Evolutionary conservation across 2,797 vertebrate species (phyloP).

Genomic region (Notoglanidium macrostoma): DNA sequence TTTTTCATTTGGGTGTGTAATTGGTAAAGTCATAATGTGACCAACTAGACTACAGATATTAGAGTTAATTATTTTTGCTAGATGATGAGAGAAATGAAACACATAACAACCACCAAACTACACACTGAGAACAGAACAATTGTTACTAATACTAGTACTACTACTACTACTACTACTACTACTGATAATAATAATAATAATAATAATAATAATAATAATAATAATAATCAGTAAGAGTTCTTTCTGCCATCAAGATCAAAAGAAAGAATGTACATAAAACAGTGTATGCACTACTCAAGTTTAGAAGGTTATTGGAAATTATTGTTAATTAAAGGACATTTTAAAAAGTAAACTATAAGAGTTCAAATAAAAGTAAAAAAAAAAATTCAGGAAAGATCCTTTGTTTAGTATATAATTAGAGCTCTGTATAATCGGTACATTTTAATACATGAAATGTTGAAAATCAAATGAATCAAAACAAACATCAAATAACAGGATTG

Average conservation of each 20-base stretch:
- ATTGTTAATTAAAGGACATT: neutral
- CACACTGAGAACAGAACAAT: neutral
- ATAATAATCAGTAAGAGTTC: neutral
- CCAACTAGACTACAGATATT: constrained; percentile 16
- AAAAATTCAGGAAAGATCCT: neutral
- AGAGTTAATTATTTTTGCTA: constrained; percentile 15
- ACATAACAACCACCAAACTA: neutral
- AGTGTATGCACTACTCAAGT: neutral
- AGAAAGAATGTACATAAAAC: neutral
- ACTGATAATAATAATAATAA: neutral
- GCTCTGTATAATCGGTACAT: neutral
- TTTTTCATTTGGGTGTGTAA: constrained; percentile 22
- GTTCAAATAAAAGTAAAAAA: no score
- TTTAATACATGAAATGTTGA: neutral
- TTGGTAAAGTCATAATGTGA: neutral
- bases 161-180: neutral
- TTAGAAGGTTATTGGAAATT: neutral
- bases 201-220: neutral
- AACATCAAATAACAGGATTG: neutral
- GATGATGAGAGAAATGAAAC: neutral
- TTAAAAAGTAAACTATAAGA: neutral
- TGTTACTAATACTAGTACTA: neutral
- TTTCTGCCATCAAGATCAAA: neutral
- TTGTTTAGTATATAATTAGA: neutral
- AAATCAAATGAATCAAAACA: neutral